Base-by-base conservation (phyloP, 2,888 invertebrate genomes). In the Ceramica pisi region DNA sequence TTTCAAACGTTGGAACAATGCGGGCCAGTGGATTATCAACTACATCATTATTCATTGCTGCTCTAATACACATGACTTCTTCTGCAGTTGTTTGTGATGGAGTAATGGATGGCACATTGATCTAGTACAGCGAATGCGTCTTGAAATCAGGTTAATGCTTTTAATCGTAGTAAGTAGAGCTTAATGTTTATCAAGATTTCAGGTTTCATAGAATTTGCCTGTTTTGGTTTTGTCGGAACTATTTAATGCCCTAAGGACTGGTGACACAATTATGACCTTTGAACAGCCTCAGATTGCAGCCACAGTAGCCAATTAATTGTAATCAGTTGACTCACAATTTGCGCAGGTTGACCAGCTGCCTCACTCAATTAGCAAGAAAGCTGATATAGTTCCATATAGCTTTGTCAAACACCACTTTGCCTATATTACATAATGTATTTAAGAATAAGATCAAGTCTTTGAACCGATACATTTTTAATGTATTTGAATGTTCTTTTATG, bases 291-390 rank as follows among this genome's bases (percentile, higher is more conserved):
- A 80, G 81, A 81, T 81, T 80, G 80, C 60, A 65, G 66, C 26
- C 48, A 73, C 31, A 67, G 81, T 51, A 48, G 59, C 68, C 73
- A 81, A 80, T 80, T 81, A 73, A 81, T 81, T 81, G 73, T 64
- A 57, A 68, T 48, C 81, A 81, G 68, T 80, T 80, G 78, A 77
- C 68, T 81, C 81, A 73, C 72, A 71, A 80, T 66, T 77, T 77
- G 73, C 68, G 66, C 80, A 81, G 81, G 80, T 80, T 81, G 55
- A 26, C 41, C 80, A 81, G 78, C 81, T 81, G 80, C 68, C 53
- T 26, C 56, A 57, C 48, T 65, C 55, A 76, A 79, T 79, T 71
- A 78, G 56, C 67, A 71, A 41, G 26, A 56, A 69, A 69, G 21
- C 68, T 56, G 26, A 80, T 65, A 57, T 62, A 61, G 48, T 71